A percentile compares a stretch with the other conserved stretches of the same genome.
Conservation (phyloP, 2,888 invertebrate species). For the Polyploca ridens region DNA sequence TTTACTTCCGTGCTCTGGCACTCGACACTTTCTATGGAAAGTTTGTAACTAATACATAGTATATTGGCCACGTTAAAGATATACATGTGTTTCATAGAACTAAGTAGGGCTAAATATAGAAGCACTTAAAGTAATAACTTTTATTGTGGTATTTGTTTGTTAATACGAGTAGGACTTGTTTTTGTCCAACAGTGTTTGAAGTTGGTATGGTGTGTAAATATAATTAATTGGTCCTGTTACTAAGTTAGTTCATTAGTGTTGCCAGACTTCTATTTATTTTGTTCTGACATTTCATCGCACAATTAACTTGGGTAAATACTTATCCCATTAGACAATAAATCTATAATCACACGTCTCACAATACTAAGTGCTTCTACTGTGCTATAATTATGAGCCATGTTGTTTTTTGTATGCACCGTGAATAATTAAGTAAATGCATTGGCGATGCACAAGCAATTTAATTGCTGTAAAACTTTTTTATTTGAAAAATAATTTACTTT, state of each 20-base stretch:
- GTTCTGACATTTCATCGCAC: background rate
- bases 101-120: background rate
- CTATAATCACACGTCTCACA: background rate
- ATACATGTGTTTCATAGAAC: background rate
- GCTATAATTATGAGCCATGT: background rate
- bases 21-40: conserved; percentile 50
- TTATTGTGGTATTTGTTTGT: background rate
- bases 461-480: background rate
- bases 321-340: background rate
- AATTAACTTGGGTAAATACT: background rate
- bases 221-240: conserved; percentile 5
- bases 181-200: background rate
- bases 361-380: background rate
- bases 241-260: conserved; percentile 10
- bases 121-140: background rate
- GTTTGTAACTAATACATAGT: conserved; percentile 21
- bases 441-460: background rate
- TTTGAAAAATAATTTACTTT: background rate
- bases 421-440: background rate
- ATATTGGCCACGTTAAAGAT: conserved; percentile 14
- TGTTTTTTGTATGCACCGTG: background rate
- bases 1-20: conserved; percentile 26
- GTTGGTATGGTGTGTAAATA: conserved; percentile 5
- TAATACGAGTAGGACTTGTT: background rate
- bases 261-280: background rate